These are phyloP conservation scores for Macrotis lagotis DNA, from an alignment of 2,113 vertebrate genomes.

Conservation along the genomic window DNA sequence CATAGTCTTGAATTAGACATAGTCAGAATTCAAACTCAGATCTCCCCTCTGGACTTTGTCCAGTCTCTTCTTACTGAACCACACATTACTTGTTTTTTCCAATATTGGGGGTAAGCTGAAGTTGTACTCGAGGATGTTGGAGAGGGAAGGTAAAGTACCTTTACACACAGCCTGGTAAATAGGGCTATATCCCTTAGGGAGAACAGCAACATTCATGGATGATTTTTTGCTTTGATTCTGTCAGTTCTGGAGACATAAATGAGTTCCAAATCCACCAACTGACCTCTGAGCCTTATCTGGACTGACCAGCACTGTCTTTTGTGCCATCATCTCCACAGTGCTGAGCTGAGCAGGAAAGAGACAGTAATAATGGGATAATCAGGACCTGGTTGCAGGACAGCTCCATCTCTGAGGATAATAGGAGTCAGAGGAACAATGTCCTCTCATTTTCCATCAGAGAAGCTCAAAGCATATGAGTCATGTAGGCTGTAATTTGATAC, in stretches of 20 bases:
- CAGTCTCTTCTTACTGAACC: neutral
- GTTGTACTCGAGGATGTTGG: neutral
- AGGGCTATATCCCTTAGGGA: neutral
- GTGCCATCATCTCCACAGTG: neutral
- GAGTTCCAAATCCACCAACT: rapidly evolving
- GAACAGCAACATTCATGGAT: neutral
- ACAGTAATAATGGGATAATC: neutral
- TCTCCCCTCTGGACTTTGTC: neutral
- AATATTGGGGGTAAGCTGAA: neutral
- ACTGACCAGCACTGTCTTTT: neutral
- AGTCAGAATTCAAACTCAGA: neutral
- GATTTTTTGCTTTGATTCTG: neutral
- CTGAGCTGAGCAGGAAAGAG: neutral
- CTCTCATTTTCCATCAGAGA: rapidly evolving
- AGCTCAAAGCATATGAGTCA: neutral
- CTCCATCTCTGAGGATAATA: neutral
- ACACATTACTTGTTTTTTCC: neutral
- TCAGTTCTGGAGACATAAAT: neutral
- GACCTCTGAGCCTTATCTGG: neutral
- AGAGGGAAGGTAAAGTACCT: neutral
- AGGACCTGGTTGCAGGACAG: neutral
- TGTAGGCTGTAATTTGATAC: rapidly evolving
- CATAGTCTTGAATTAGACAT: neutral
- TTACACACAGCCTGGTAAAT: neutral
- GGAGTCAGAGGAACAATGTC: neutral